Percentiles rank a stretch among this genome's conserved stretches.
phyloP scores from a whole-genome alignment of 30 jellyfish, hydroid and myxozoan genomes.

The Pseudorhiza aurosa region DNA sequence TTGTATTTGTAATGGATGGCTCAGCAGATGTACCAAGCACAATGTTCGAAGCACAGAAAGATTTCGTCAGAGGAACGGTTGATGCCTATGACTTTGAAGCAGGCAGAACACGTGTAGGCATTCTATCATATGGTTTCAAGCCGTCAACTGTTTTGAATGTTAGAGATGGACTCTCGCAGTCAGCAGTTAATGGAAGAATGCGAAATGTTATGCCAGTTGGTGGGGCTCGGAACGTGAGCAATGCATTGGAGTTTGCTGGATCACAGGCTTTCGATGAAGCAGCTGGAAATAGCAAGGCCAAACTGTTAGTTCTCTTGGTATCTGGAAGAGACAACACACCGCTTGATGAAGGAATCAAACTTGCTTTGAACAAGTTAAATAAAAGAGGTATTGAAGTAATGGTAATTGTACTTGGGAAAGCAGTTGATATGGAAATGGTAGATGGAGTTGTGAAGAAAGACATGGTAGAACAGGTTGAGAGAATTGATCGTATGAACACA shows the following conservation, averaged over 20 bases:
- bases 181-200: background rate
- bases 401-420: constrained; percentile 5
- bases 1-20: constrained; percentile 44
- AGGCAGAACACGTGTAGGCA: constrained; percentile 20
- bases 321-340: background rate
- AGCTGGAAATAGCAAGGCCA: background rate
- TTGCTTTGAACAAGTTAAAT: background rate
- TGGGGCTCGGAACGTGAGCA: constrained; percentile 36
- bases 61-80: constrained; percentile 6
- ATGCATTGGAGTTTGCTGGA: background rate
- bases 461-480: background rate
- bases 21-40: constrained; percentile 26
- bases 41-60: background rate
- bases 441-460: background rate
- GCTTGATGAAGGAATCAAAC: background rate
- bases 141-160: background rate
- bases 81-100: constrained; percentile 11
- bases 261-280: background rate
- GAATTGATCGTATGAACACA: background rate
- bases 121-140: constrained; percentile 22
- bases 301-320: background rate
- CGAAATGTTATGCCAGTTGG: constrained; percentile 14
- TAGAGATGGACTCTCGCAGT: background rate
- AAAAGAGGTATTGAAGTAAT: constrained; percentile 13
- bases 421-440: background rate